Base-by-base conservation (phyloP, 1,140 invertebrate species). In the Drosophila miranda region DNA sequence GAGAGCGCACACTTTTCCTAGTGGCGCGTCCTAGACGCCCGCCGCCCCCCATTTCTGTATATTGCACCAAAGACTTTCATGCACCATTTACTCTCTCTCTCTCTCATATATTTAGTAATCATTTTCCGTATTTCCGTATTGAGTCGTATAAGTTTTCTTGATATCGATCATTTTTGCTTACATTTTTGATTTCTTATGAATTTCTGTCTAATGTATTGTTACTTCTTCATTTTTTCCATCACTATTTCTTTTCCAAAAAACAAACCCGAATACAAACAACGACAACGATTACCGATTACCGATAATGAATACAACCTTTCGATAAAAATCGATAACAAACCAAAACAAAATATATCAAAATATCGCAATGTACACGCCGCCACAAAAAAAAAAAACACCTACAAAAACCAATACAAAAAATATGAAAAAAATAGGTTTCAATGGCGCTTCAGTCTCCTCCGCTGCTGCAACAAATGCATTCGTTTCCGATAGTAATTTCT, bases 401-500 rank as follows among this genome's bases (percentile, higher is more conserved):
- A 4, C 41, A 53, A 51, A 19, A 44, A 30, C 19, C 53, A 46
- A 48, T 23, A 48, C 56, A 11, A 9, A 48, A 68, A 34, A 48
- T 46, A 34, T 51, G 46, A 81, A 62, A 78, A 38, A 69, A 76
- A 68, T 81, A 83, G 81, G 90, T 92, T 90, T 89, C 92, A 92
- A 92, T 93, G 90, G 86, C 90, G 90, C 68, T 92, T 92, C 93
- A 82, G 77, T 89, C 74, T 91, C 91, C 89, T 92, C 90, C 74
- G 91, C 92, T 75, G 92, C 93, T 92, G 93, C 93, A 92, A 93
- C 93, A 93, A 95, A 94, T 93, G 93, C 95, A 78, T 97, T 97
- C 93, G 96, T 96, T 90, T 95, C 95, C 90, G 96, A 97, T 92
- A 95, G 95, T 91, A 95, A 94, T 92, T 97, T 97, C 92, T 94